Conservation (phyloP, 2,113 vertebrate genomes). For the Sula dactylatra region DNA sequence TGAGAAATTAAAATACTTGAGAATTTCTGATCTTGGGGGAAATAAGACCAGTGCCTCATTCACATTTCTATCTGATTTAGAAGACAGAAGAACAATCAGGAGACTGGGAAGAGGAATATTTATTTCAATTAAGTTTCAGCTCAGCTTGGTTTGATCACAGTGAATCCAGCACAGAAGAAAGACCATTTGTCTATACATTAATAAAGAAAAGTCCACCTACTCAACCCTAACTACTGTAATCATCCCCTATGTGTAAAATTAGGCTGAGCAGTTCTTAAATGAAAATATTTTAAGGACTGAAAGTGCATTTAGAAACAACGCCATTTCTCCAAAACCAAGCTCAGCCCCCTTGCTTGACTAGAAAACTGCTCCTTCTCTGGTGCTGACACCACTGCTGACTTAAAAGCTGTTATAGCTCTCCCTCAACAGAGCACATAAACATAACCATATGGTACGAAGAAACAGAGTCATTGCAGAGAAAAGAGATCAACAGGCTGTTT, state of each 20-base stretch:
- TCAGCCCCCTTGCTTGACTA: background rate
- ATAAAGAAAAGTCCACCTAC: background rate
- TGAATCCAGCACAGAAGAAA: background rate
- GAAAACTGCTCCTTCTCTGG: background rate
- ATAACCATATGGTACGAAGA: background rate
- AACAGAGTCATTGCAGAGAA: background rate
- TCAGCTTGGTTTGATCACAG: background rate
- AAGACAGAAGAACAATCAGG: background rate
- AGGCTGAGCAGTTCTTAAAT: background rate
- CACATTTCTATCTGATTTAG: background rate
- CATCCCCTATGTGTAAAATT: background rate
- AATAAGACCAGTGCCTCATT: background rate
- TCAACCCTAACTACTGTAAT: background rate
- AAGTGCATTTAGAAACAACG: background rate
- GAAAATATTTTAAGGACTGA: background rate
- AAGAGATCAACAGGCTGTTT: background rate
- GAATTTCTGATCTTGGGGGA: background rate
- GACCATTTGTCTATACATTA: background rate
- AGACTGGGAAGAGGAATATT: background rate
- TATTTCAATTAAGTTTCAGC: background rate
- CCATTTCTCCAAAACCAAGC: background rate
- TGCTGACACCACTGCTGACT: background rate
- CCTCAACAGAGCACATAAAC: background rate
- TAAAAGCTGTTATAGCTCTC: constrained; percentile 3
- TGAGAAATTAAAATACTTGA: constrained; percentile 6